Evolutionary conservation across 2,113 vertebrate species (phyloP), one percentile per base, ranked within the genome.

Genomic region (Meriones unguiculatus): DNA sequence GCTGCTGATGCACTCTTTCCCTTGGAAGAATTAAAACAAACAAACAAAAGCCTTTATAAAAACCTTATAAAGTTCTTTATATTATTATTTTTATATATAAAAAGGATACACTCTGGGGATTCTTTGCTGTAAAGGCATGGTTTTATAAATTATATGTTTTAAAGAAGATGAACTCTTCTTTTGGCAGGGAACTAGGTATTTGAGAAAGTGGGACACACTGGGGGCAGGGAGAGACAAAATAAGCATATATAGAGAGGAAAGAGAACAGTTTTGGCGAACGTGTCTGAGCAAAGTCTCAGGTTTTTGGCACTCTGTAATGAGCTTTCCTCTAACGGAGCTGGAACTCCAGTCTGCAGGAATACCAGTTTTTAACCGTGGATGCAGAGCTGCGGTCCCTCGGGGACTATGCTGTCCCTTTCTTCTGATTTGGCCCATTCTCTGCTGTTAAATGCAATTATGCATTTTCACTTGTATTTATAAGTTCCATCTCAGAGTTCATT

Each of bases 381-480:
- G 57, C 20, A 52, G 2, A 41, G 54, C 57, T 73, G 15, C 18
- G 57, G 76, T 93, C 69, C 88, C 57, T 69, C 52, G 25, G 46
- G 35, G 18, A 28, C 62, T 32, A 13, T 38, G 82, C 15, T 65
- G 24, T 46, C 65, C 75, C 80, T 67, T 17, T 91, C 12, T 72
- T 57, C 62, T 64, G n/a, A 50, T 4, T 70, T 70, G 69, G 57
- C 75, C 78, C 92, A 77, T 89, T 82, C 18, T 70, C 46, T 69
- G n/a, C 1, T 78, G 35, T 92, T 70, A 38, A 84, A 72, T 24
- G 22, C 52, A 85, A 24, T 88, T 35, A 72, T 62, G 18, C 59
- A 88, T 95, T 96, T 93, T 92, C 28, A 50, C 46, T 91, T 91
- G 50, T 54, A 81, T 94, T 91, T 35, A 72, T 57, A 72, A 78